Base-by-base conservation (phyloP, 2,888 invertebrate genomes). In the Caenorhabditis sp. region DNA sequence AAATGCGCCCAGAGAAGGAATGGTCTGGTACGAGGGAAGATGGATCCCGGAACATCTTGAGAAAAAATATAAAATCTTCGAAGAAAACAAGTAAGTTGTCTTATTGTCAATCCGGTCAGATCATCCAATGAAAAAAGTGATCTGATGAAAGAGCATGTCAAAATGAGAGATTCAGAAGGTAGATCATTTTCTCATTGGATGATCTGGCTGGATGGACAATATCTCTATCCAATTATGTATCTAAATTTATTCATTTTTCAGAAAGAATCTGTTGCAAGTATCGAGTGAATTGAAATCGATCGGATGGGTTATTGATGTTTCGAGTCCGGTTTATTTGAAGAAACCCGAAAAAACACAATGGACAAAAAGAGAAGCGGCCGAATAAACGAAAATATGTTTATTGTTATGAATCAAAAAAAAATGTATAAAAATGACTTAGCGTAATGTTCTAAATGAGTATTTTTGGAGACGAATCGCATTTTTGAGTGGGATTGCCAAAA, bases 271-370 rank as follows among this genome's bases (percentile, higher is more conserved):
- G n/a, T 53, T 69, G 12, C 50, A 66, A 5, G 26, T 81, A 31
- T 55, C 65, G 19, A 66, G 43, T n/a, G 70, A 79, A 55, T 60
- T 84, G 54, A 84, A 84, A 58, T 24, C 51, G 17, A 57, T 84
- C 43, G 73, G 77, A 19, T 84, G 82, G 82, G 66, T 69, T 53
- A 64, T 76, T 19, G 62, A 72, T 12, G 74, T 77, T 14, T 70
- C 73, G 17, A 78, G 75, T 63, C 82, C 83, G 14, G 31, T 53
- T 12, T 67, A 75, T 19, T 51, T 80, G 68, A 78, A 75, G 43
- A 71, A 58, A n/a, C 76, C 78, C 24, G 80, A 80, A 51, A 68
- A 76, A 58, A 72, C 72, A 58, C 62, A 58, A 37, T 62, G 65
- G 1, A 61, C 72, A 19, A 64, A 51, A 17, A 43, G 14, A 43